Evolutionary conservation across 2,888 invertebrate genomes (phyloP), one percentile per base, ranked within the genome.

Genomic region (Heliconius ismenius): DNA sequence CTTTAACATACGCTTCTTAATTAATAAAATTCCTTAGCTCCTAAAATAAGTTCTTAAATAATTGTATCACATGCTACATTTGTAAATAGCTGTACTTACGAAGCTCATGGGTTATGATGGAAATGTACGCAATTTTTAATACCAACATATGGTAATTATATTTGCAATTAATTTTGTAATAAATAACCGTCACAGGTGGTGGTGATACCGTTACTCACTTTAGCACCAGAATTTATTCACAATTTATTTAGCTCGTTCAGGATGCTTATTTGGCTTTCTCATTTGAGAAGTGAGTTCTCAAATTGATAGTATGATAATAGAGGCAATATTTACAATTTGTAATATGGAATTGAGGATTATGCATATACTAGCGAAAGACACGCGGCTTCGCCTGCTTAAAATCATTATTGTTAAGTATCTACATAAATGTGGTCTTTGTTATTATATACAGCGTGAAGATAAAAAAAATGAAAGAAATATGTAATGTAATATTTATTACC

Each of bases 121-220:
- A 60, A 72, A 72, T 54, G 18, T 28, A 60, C 28, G 32, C 26
- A 28, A 70, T 63, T 32, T 65, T 64, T 72, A 64, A 60, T 72
- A 65, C 21, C 62, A 62, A 49, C 36, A 74, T 32, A 64, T 39
- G 68, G 73, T 73, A 65, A 72, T 76, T 43, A 58, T 73, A 76
- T 73, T 68, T 67, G 58, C 49, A 49, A 79, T 76, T 75, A 76
- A 79, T 79, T 74, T 73, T 73, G 73, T 73, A 69, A 79, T 76
- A 79, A 79, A 79, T 79, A 79, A 74, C 64, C 28, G 76, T 60
- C 67, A 28, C 76, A 79, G 79, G 73, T 75, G 77, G 68, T 73
- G 73, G 64, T 67, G 73, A 76, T 75, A 75, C 36, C 70, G 73
- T 65, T 67, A 43, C 67, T 64, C 73, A 69, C 60, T 63, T 75